These are phyloP conservation scores for Drosophila tripunctata DNA, from an alignment of 2,888 invertebrate genomes.

Conservation along the genomic window DNA sequence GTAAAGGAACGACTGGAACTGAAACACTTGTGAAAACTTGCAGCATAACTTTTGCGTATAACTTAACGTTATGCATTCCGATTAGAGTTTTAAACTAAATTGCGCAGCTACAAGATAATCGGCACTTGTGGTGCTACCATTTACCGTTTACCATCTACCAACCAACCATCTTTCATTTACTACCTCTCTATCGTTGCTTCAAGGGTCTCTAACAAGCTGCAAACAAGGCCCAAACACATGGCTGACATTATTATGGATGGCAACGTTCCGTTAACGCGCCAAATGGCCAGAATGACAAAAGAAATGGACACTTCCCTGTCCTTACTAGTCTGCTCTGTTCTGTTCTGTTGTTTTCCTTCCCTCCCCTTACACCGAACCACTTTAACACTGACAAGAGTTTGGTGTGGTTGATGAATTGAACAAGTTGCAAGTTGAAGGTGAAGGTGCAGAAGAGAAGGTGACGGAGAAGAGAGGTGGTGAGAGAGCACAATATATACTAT, in stretches of 20 bases:
- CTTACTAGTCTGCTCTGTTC: no score
- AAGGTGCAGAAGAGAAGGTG: not conserved
- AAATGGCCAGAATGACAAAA: conserved; percentile 66
- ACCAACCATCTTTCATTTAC: not conserved
- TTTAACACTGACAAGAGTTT: conserved; percentile 3
- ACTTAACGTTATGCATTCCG: conserved; percentile 6
- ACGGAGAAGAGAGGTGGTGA: not conserved
- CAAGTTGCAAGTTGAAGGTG: not conserved
- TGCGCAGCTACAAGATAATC: not conserved
- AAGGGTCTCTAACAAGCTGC: conserved; percentile 52
- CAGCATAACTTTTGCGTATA: conserved; percentile 4
- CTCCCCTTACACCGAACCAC: not conserved
- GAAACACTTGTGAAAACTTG: conserved; percentile 2
- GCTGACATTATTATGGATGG: conserved; percentile 63
- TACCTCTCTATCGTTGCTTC: conserved; percentile 1
- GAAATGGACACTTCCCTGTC: conserved; percentile 31
- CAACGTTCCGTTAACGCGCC: conserved; percentile 53
- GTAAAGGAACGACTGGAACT: not conserved
- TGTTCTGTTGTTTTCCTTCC: not conserved
- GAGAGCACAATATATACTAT: no score
- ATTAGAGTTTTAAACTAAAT: conserved; percentile 17
- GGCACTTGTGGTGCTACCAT: not conserved
- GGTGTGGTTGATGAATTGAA: conserved; percentile 7
- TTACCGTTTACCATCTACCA: not conserved
- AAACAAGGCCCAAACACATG: conserved; percentile 55